Base-by-base conservation (phyloP, 2,888 invertebrate genomes). In the Drosophila merina region DNA sequence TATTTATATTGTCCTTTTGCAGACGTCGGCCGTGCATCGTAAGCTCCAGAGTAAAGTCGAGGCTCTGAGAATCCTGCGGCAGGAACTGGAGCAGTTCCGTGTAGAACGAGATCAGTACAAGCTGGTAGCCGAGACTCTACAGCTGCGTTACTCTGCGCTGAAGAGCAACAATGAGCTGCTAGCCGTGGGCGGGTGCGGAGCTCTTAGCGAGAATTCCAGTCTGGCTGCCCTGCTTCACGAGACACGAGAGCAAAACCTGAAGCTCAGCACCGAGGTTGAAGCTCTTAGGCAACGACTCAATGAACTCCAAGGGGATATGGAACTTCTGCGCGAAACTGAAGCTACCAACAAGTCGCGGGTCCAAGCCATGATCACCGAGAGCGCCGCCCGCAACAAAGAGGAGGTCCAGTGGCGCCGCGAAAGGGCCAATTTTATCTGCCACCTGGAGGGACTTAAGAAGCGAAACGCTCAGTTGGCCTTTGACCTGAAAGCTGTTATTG, bases 21-120 rank as follows among this genome's bases (percentile, higher is more conserved):
- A 95, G 94, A 94, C 94, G 78, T 93, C 93, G 8, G 94, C 94
- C 1, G 90, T 95, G 14, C 94, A 94, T 86, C 94, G 95, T 72
- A 96, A 96, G 91, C 92, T 97, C 28, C 95, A 96, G 86, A 95
- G 96, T 86, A 97, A 97, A 91, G 93, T 95, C 55, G 96, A 97
- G 91, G 97, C 97, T 2, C 90, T 97, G 38, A 92, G 95, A n/a
- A 95, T 96, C 69, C 93, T 97, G 89, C 95, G 94, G 71, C 94
- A 94, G 81, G 96, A 97, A 88, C 91, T 97, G 64, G 96, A 96
- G 79, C 94, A 95, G 91, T 96, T 95, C 89, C 94, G 95, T 66
- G 94, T 94, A 82, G 96, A 97, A 88, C 92, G 96, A 31, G 97
- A 97, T 90, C 95, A 95, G 87, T 96, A 95, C 85, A 96, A 96